Evolutionary conservation across 2,888 invertebrate genomes (phyloP).

Genomic region (Eupelmus urozonus): DNA sequence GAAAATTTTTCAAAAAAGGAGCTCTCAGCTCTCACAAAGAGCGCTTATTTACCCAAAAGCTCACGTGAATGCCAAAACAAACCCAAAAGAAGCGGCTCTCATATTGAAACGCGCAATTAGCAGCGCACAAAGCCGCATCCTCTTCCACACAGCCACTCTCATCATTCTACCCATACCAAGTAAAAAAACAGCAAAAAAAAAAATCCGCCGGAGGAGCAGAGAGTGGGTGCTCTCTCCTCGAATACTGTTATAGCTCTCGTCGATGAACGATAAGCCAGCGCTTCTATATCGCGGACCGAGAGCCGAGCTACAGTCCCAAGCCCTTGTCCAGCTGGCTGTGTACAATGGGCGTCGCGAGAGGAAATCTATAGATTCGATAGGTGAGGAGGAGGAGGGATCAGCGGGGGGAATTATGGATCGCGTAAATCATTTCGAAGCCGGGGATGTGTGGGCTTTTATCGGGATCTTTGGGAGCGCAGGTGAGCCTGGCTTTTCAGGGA

Average conservation of each 20-base stretch:
- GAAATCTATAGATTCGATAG: slow-evolving; percentile 54
- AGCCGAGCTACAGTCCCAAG: slow-evolving; percentile 14
- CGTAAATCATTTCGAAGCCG: slow-evolving; percentile 53
- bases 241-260: slow-evolving; percentile 56
- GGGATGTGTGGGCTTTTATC: slow-evolving; percentile 36
- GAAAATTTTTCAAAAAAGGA: not conserved
- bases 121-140: not conserved
- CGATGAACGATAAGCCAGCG: slow-evolving; percentile 75
- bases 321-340: slow-evolving; percentile 25
- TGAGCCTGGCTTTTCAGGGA: not conserved
- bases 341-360: slow-evolving; percentile 45
- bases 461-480: slow-evolving; percentile 29
- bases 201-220: not conserved
- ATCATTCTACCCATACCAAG: too few relatives aligned
- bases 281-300: not conserved
- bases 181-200: slow-evolving; percentile 15
- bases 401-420: slow-evolving; percentile 49
- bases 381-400: not conserved
- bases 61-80: not conserved
- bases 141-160: too few relatives aligned
- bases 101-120: not conserved
- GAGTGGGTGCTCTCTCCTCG: not conserved
- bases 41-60: not conserved
- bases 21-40: not conserved
- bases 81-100: not conserved